Evolutionary conservation across 2,113 vertebrate genomes (phyloP).

Genomic region (Pollimyrus isidori): DNA sequence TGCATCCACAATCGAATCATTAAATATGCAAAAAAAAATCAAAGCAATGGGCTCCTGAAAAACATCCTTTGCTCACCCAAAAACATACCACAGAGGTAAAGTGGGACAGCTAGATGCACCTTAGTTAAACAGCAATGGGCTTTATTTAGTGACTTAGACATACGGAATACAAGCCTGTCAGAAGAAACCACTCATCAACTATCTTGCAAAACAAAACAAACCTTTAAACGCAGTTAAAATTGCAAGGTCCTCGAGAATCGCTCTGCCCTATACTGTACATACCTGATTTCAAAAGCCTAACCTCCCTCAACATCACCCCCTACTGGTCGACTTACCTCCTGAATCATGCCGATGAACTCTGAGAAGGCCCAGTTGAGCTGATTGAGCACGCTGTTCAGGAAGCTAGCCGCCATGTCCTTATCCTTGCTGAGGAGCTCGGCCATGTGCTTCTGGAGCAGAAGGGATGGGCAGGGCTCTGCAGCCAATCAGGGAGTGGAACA

Average conservation of each 20-base stretch:
- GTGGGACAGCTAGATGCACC: neutral
- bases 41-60: neutral
- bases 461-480: constrained; percentile 90
- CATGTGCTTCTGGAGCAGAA: constrained; percentile 92
- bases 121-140: neutral
- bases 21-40: neutral
- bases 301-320: neutral
- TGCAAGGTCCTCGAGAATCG: neutral
- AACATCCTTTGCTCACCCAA: neutral
- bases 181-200: neutral
- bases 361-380: constrained; percentile 99
- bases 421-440: constrained; percentile 79
- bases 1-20: neutral
- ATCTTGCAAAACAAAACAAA: neutral
- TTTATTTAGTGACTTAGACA: neutral
- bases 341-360: constrained; percentile 98
- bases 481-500: constrained; percentile 34
- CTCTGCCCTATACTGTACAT: neutral
- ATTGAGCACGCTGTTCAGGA: constrained; percentile 97
- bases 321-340: constrained; percentile 71
- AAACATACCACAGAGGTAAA: neutral
- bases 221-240: neutral
- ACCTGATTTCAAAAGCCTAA: neutral
- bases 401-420: constrained; percentile 86
- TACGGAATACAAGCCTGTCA: neutral